Evolutionary conservation across 1,140 invertebrate species (phyloP).

Genomic region (Pomacea maculata): DNA sequence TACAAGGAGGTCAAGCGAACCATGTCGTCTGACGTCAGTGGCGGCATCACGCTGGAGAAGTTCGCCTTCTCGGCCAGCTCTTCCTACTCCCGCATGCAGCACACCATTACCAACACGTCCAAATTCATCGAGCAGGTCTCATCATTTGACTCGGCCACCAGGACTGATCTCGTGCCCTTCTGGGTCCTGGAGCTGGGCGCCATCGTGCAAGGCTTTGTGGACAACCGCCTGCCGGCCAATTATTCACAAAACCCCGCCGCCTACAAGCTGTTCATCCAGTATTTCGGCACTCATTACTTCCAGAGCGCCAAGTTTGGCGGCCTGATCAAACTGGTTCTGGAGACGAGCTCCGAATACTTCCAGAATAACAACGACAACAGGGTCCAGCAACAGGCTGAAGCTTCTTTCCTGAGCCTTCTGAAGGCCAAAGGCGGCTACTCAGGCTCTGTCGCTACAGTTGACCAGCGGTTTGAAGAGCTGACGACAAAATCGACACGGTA

Average conservation of each 20-base stretch:
- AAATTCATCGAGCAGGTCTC: slow-evolving; percentile 17
- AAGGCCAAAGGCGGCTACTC: slow-evolving; percentile 15
- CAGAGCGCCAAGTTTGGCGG: slow-evolving; percentile 26
- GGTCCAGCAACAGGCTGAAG: slow-evolving; percentile 25
- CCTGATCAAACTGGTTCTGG: slow-evolving; percentile 3
- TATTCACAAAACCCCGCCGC: slow-evolving; percentile 10
- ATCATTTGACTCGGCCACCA: slow-evolving; percentile 10
- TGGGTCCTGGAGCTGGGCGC: slow-evolving; percentile 14
- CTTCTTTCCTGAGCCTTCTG: slow-evolving; percentile 29
- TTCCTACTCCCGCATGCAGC: slow-evolving; percentile 22
- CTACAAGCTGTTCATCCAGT: slow-evolving; percentile 26
- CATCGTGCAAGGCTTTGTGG: neutral
- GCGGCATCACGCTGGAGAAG: neutral
- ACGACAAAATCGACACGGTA: slow-evolving; percentile 14
- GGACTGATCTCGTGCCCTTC: slow-evolving; percentile 3
- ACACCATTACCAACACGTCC: slow-evolving; percentile 20
- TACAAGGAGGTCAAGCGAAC: slow-evolving; percentile 10
- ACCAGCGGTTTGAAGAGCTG: slow-evolving; percentile 11
- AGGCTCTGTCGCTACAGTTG: slow-evolving; percentile 8
- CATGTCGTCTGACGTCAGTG: slow-evolving; percentile 5
- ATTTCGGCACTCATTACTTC: slow-evolving; percentile 35
- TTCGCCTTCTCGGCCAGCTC: slow-evolving; percentile 31
- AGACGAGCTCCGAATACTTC: slow-evolving; percentile 25
- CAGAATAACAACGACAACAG: slow-evolving; percentile 5
- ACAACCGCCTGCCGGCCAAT: neutral